These are phyloP conservation scores for Uloborus plumipes DNA, from an alignment of 2,888 invertebrate genomes.

Conservation along the genomic window DNA sequence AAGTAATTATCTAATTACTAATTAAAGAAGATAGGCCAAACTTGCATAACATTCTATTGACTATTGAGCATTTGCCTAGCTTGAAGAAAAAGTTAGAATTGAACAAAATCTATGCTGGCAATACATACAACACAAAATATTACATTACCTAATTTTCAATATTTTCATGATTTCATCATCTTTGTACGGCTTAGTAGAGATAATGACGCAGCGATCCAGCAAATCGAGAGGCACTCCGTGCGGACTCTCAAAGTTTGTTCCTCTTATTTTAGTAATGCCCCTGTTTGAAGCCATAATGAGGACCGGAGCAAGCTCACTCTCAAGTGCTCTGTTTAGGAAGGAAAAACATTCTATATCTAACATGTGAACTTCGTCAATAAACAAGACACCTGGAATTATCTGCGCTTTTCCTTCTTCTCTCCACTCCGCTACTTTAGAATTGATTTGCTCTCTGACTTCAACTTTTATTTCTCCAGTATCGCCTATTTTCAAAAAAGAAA, in stretches of 20 bases:
- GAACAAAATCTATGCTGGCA: too few relatives aligned
- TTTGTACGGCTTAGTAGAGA: constrained; percentile 92
- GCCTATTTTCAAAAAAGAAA: constrained; percentile 75
- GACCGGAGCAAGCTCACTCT: constrained; percentile 96
- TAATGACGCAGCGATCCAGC: constrained; percentile 94
- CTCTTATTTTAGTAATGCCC: constrained; percentile 92
- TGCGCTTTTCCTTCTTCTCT: constrained; percentile 99
- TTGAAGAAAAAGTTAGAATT: too few relatives aligned
- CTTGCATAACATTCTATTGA: too few relatives aligned
- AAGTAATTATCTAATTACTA: too few relatives aligned
- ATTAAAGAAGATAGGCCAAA: too few relatives aligned
- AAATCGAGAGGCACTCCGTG: constrained; percentile 98
- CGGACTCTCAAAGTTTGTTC: constrained; percentile 92
- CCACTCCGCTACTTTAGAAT: constrained; percentile 98
- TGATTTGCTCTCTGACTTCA: constrained; percentile 98
- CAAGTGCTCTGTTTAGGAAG: constrained; percentile 95
- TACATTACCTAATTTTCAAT: constrained; percentile 81
- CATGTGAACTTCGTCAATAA: constrained; percentile 99
- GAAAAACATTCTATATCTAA: constrained; percentile 99
- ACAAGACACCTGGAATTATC: constrained; percentile 97
- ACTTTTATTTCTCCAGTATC: constrained; percentile 99
- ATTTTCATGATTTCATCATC: constrained; percentile 93
- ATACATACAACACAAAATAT: neutral
- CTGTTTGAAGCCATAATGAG: constrained; percentile 99
- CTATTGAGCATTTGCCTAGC: too few relatives aligned